phyloP scores from a whole-genome alignment of 2,888 invertebrate genomes.

The Apodemia mormo region DNA sequence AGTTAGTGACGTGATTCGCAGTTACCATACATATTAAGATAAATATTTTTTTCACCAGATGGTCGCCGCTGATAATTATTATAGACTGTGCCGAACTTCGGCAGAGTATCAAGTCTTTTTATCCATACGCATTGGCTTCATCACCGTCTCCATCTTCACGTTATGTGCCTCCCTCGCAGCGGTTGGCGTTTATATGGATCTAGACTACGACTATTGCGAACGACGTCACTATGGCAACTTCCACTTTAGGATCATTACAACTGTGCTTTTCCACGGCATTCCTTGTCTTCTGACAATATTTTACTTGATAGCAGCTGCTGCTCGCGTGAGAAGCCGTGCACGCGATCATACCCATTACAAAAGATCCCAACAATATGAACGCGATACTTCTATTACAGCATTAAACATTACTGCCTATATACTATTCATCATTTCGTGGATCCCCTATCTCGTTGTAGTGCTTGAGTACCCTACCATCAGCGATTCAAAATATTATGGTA shows the following conservation, averaged over 20 bases:
- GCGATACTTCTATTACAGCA: constrained; percentile 83
- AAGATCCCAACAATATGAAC: constrained; percentile 82
- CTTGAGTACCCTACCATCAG: constrained; percentile 71
- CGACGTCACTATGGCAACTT: constrained; percentile 78
- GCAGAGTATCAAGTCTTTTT: constrained; percentile 69
- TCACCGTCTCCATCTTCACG: constrained; percentile 81
- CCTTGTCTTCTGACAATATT: constrained; percentile 81
- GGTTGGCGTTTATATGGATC: constrained; percentile 81
- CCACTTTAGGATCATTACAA: constrained; percentile 80
- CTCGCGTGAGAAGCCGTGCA: constrained; percentile 75
- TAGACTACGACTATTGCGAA: constrained; percentile 87
- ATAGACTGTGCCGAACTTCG: constrained; percentile 77
- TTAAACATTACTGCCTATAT: constrained; percentile 85
- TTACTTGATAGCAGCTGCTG: constrained; percentile 75
- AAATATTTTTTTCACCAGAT: constrained; percentile 46
- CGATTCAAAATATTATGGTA: constrained; percentile 83
- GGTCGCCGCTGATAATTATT: constrained; percentile 85
- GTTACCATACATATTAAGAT: too few species aligned
- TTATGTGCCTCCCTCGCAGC: constrained; percentile 79
- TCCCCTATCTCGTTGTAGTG: constrained; percentile 84
- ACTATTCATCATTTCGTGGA: constrained; percentile 84
- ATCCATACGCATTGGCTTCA: constrained; percentile 69
- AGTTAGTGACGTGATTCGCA: too few species aligned
- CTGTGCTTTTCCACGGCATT: constrained; percentile 80
- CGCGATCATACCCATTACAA: constrained; percentile 80